Base-by-base conservation (phyloP, 2,888 invertebrate genomes). In the Tenthredo scrophulariae region DNA sequence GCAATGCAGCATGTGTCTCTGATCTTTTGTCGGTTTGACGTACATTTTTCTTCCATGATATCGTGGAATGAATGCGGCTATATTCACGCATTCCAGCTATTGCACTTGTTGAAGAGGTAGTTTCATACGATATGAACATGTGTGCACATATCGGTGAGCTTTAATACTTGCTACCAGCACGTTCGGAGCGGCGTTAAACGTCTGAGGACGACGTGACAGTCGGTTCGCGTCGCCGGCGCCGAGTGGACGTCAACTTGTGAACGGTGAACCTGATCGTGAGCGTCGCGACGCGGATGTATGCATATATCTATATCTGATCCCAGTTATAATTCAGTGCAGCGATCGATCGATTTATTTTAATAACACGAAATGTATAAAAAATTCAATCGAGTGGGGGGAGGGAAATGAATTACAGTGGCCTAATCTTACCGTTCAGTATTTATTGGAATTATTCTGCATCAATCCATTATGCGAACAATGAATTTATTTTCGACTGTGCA, bases 131-230 rank as follows among this genome's bases (percentile, higher is more conserved):
- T n/a, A 43, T 43, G 26, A 43, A 40, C 22, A 43, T 74, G 72
- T 74, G 22, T 58, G 22, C 22, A 62, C 4, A 22, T 26, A 43
- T 13, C 10, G n/a, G 40, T 72, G 70, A 74, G 22, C 54, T 33
- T 77, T 46, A 6, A 40, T 54, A 54, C 50, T 29, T 29, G 33
- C 43, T 43, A 43, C 43, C 40, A 77, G 18, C 54, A 50, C 18
- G 54, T 77, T 15, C 50, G 46, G 54, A 80, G 40, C 80, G 58
- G 80, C 80, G 80, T 80, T 62, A 80, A 80, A 80, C 80, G 58
- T 80, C 80, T 62, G 58, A 40, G 80, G 67, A 83, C 29, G 46
- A 83, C 83, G 83, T 83, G 67, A 83, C 83, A 83, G 83, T 83
- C 83, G 83, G 83, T 67, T 70, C 46, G 83, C 83, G 83, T 83